Conservation (phyloP, 2,888 invertebrate genomes). For the Microchrysa polita region DNA sequence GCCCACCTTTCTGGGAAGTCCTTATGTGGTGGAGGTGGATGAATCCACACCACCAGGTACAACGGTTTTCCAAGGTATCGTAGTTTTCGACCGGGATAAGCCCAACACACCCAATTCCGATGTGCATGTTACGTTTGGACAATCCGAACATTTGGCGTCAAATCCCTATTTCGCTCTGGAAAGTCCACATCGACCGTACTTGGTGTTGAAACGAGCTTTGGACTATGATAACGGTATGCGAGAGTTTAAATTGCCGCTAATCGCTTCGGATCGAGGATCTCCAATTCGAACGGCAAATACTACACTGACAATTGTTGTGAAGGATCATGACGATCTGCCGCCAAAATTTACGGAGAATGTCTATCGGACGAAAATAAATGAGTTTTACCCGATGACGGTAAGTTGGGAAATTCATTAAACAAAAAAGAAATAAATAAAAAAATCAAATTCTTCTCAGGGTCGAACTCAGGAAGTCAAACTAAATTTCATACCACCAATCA, state of each 20-base stretch:
- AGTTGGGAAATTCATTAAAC: constrained; percentile 57
- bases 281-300: constrained; percentile 79
- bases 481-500: constrained; percentile 75
- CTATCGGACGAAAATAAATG: constrained; percentile 82
- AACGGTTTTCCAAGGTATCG: constrained; percentile 82
- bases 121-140: constrained; percentile 82
- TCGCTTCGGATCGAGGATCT: constrained; percentile 84
- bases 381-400: constrained; percentile 83
- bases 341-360: constrained; percentile 84
- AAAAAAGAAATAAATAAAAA: too few species aligned
- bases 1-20: constrained; percentile 79
- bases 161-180: constrained; percentile 74
- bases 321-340: constrained; percentile 83
- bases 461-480: constrained; percentile 76
- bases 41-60: constrained; percentile 81
- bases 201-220: constrained; percentile 77
- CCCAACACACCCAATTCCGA: constrained; percentile 90
- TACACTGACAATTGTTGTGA: constrained; percentile 75
- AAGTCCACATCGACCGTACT: constrained; percentile 78
- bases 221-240: constrained; percentile 85
- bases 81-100: constrained; percentile 84
- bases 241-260: constrained; percentile 76
- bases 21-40: constrained; percentile 81
- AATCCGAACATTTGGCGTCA: constrained; percentile 62
- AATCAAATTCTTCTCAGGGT: constrained; percentile 66